Base-by-base conservation (phyloP, 2,797 vertebrate genomes). In the Epinephelus malabaricus region DNA sequence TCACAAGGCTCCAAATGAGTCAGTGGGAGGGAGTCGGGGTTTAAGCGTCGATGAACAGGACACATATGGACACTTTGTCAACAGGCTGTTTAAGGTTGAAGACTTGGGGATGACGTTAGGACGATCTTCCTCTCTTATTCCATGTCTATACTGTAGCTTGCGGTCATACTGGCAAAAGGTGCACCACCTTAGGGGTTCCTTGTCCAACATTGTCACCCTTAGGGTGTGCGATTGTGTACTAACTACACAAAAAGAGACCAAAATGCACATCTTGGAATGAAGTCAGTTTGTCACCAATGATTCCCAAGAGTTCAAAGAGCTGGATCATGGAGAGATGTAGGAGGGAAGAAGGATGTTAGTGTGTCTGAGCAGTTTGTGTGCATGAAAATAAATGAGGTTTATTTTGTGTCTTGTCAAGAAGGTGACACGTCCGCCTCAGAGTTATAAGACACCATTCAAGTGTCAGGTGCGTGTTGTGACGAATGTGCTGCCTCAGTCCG, bases 401-500 rank as follows among this genome's bases (percentile, higher is more conserved):
- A 69, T 78, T 70, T 79, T 38, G 43, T 66, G 74, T 69, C 64
- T 79, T 54, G 49, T 69, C 23, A 38, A 61, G 38, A 55, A 67
- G 25, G 67, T 13, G 64, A 75, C 18, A 45, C 21, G 60, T 14
- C 27, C 30, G 40, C 43, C 74, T 61, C 46, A 30, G 47, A 54
- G 56, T 51, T 51, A 30, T n/a, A 40, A 64, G 64, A 81, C 51
- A 77, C n/a, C 38, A 27, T 62, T 76, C 53, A 75, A 76, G 63
- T 70, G 62, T 75, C 53, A 12, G 11, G 40, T 25, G 8, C 56
- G 50, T 75, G 71, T 68, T 66, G 64, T 21, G 70, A 71, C 7
- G 7, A 58, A 60, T 61, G 71, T 61, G 73, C 69, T 47, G 65
- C n/a, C 14, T 94, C 90, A 96, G 86, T 94, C 94, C 18, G 91